A percentile compares a stretch with the other conserved stretches of the same genome.
These are phyloP conservation scores for Eupithecia pulchellata DNA, from an alignment of 2,888 invertebrate species.

Conservation along the genomic window DNA sequence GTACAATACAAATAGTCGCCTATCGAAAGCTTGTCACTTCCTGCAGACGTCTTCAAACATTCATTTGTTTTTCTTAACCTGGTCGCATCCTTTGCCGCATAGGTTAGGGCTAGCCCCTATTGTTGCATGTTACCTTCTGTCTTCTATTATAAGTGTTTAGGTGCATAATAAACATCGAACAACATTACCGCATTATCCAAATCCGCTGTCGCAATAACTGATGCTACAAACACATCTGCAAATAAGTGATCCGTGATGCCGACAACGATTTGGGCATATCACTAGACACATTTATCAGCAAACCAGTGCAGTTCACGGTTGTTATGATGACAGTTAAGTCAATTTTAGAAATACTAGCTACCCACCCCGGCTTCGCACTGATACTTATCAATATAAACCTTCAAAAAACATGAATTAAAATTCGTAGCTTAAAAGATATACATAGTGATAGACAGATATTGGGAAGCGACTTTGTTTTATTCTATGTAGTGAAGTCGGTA, in stretches of 20 bases:
- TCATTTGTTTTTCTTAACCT: not conserved
- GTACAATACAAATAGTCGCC: no score
- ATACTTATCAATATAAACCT: no score
- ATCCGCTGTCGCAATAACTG: conserved; percentile 27
- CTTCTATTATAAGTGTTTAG: not conserved
- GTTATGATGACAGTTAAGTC: not conserved
- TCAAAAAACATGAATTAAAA: no score
- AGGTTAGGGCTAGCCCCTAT: not conserved
- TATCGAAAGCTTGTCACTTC: no score
- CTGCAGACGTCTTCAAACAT: not conserved
- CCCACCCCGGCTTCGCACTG: no score
- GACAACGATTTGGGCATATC: conserved; percentile 31
- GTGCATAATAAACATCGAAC: not conserved
- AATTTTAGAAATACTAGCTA: not conserved
- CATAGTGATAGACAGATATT: no score
- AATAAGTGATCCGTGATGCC: conserved; percentile 30
- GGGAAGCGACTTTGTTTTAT: no score
- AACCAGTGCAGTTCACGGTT: conserved; percentile 4
- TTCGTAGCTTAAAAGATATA: no score
- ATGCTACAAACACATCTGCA: conserved; percentile 28
- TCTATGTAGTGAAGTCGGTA: no score
- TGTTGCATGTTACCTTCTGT: not conserved
- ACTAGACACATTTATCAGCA: conserved; percentile 37
- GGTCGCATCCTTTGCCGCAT: not conserved
- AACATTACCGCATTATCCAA: conserved; percentile 19